Conservation (phyloP, 2,797 vertebrate species). For the Neostethus bicornis region DNA sequence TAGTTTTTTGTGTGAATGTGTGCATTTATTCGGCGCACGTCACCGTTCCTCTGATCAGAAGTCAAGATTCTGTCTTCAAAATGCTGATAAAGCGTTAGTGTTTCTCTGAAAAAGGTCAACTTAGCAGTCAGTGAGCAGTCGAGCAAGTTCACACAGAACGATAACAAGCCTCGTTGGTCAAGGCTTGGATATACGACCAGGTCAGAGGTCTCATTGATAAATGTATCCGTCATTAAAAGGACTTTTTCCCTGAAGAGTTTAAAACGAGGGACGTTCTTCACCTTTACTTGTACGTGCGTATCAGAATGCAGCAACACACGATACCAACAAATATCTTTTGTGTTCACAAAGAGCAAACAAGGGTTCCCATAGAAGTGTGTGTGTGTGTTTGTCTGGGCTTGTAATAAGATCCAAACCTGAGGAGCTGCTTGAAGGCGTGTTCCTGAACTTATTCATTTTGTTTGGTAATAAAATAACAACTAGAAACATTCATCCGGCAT, state of each 20-base stretch:
- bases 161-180: no score
- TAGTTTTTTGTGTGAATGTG: no score
- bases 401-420: slow-evolving; percentile 44
- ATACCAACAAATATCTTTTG: slow-evolving; percentile 33
- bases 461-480: slow-evolving; percentile 1
- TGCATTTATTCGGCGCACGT: no score
- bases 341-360: slow-evolving; percentile 24
- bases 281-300: slow-evolving; percentile 17
- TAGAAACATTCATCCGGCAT: not conserved
- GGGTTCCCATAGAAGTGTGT: slow-evolving; percentile 51
- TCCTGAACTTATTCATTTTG: slow-evolving; percentile 16
- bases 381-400: slow-evolving; percentile 8
- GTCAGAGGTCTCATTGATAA: no score
- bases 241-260: not conserved
- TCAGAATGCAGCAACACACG: slow-evolving; percentile 13
- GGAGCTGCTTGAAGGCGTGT: slow-evolving; percentile 43
- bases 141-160: no score
- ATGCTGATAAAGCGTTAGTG: no score
- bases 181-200: no score
- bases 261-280: slow-evolving; percentile 23
- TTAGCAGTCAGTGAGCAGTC: no score
- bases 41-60: no score
- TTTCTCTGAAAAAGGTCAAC: no score
- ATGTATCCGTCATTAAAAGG: no score
- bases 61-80: no score